phyloP scores from a whole-genome alignment of 2,113 vertebrate genomes.

The Malaclemys terrapin region DNA sequence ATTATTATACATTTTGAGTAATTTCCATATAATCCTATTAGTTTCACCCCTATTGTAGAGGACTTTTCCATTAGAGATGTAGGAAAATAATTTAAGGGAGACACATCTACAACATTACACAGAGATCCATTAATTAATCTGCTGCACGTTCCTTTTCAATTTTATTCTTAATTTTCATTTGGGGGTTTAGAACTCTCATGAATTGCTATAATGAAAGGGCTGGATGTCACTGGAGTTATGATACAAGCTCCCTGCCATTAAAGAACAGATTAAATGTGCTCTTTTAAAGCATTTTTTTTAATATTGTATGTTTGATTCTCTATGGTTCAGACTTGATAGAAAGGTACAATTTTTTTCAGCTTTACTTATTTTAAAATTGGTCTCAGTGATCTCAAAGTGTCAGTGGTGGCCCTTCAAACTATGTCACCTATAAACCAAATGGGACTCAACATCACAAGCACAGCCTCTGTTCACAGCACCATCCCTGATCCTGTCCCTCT shows the following conservation, averaged over 20 bases:
- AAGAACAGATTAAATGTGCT: fast-evolving
- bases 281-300: not conserved
- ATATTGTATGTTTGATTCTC: not conserved
- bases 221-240: not conserved
- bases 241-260: not conserved
- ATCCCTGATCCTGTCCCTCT: not conserved
- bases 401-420: not conserved
- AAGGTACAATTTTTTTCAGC: fast-evolving
- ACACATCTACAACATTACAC: not conserved
- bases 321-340: not conserved
- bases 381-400: not conserved
- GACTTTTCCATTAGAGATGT: not conserved
- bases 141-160: not conserved
- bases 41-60: not conserved
- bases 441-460: not conserved
- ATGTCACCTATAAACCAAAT: not conserved
- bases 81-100: slow-evolving; percentile 21
- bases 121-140: slow-evolving; percentile 14
- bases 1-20: not conserved
- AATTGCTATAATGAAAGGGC: not conserved
- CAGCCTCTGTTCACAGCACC: not conserved
- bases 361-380: not conserved
- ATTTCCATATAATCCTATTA: not conserved
- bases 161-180: not conserved
- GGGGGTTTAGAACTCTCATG: not conserved